Evolutionary conservation across 2,888 invertebrate genomes (phyloP).

Genomic region (Drosophila yooni): DNA sequence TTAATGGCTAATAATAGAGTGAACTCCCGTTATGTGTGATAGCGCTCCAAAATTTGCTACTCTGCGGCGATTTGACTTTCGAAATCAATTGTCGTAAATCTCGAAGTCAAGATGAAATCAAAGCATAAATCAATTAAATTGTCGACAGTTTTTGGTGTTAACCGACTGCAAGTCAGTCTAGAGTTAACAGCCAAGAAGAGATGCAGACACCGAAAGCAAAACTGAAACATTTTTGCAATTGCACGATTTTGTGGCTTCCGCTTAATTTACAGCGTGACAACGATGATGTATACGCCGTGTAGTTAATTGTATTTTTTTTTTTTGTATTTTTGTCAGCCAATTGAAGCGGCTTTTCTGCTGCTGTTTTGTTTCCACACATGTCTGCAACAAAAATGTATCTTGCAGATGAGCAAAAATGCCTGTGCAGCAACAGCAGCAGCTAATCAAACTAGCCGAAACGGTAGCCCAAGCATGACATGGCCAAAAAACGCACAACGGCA

Average conservation of each 20-base stretch:
- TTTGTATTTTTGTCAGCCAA: constrained; percentile 5
- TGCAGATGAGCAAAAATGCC: constrained; percentile 47
- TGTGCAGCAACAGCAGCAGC: constrained; percentile 22
- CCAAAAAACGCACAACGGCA: constrained; percentile 33
- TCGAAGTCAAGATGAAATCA: constrained; percentile 35
- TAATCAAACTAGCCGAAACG: constrained; percentile 54
- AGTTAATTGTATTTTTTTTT: constrained; percentile 66
- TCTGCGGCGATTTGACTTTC: constrained; percentile 39
- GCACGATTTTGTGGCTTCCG: constrained; percentile 67
- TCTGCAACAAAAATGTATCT: constrained; percentile 30
- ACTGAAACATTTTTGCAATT: constrained; percentile 49
- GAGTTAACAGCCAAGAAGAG: constrained; percentile 6
- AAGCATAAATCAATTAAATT: constrained; percentile 70
- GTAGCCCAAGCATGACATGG: constrained; percentile 60
- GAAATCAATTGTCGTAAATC: constrained; percentile 64
- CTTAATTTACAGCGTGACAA: constrained; percentile 51
- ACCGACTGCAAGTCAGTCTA: constrained; percentile 10
- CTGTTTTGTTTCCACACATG: constrained; percentile 15
- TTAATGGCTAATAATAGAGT: constrained; percentile 15
- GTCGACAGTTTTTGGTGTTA: constrained; percentile 64
- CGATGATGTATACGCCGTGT: constrained; percentile 50
- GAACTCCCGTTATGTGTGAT: constrained; percentile 10
- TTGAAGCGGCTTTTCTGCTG: constrained; percentile 9
- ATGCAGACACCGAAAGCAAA: constrained; percentile 34
- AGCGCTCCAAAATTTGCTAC: neutral